These are phyloP conservation scores for Salticus scenicus DNA, from an alignment of 2,888 invertebrate species.

Conservation along the genomic window DNA sequence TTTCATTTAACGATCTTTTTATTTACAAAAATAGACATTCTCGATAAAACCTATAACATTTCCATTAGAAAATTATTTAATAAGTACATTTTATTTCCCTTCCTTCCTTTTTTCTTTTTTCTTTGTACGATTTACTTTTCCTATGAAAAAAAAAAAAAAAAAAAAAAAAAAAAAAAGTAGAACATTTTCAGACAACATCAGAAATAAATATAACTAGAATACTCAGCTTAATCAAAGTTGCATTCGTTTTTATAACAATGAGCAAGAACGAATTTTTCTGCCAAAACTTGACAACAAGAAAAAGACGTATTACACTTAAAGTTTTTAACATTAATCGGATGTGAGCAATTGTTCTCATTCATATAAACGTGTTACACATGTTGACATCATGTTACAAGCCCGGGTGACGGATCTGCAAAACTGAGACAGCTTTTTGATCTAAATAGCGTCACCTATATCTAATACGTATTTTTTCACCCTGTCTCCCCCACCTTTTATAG, in stretches of 20 bases:
- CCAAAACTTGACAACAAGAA: constrained; percentile 39
- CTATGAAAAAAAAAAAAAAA: no score
- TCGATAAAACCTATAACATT: no score
- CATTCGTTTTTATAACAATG: neutral
- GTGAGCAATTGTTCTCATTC: constrained; percentile 44
- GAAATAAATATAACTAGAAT: no score
- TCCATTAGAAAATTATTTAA: no score
- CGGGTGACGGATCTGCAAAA: constrained; percentile 28
- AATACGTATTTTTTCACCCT: neutral
- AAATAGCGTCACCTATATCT: constrained; percentile 38
- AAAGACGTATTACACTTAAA: constrained; percentile 36
- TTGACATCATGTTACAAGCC: constrained; percentile 40
- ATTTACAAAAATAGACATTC: no score
- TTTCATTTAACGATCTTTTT: no score
- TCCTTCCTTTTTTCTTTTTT: no score
- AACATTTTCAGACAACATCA: no score
- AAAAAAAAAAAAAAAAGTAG: no score
- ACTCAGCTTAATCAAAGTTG: constrained; percentile 28
- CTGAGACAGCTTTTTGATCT: constrained; percentile 36
- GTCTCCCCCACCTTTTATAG: neutral
- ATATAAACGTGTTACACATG: constrained; percentile 43
- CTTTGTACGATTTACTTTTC: no score
- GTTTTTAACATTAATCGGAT: constrained; percentile 50
- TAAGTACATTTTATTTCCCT: no score
- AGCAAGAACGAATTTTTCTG: constrained; percentile 49